Evolutionary conservation across 2,797 vertebrate species (phyloP), one percentile per base, ranked within the genome.

Genomic region (Anisognathus igniventris): DNA sequence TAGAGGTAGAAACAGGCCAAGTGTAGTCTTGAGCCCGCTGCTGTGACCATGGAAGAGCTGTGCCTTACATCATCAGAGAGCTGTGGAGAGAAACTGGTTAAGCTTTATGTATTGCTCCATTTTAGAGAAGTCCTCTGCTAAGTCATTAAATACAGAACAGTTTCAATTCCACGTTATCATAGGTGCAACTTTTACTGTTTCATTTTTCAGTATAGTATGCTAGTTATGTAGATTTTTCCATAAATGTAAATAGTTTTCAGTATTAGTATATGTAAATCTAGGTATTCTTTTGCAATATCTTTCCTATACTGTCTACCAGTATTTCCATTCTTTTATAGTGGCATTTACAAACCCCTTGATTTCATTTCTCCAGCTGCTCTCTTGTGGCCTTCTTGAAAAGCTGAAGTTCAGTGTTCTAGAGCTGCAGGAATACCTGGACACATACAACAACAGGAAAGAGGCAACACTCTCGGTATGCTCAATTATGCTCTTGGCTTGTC

Each of bases 321-420:
- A 77, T 60, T 85, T 85, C 42, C 61, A 14, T 75, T 83, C 17
- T 68, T 92, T 72, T 56, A 16, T 83, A 81, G 47, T 75, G 31
- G 62, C 27, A 53, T 73, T 96, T 88, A 86, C 37, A 74, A 22
- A 37, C 24, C 28, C 88, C 95, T 86, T 86, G 24, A 94, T 95
- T 95, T 96, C 8, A 70, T 96, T 61, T 95, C 93, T 98, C 54
- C 94, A 99, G 99, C 98, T 99, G 75, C 98, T 99, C 79, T 99
- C 99, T 67, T 99, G 99, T 87, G 99, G 99, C 78, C 99, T 99
- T 88, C 98, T 99, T 90, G 99, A 99, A 90, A 99, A 99, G 97
- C 98, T 99, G 97, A 99, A 99, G 97, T 99, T 99, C 97, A 99
- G 99, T 92, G 99, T 99, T 9, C 96, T 99, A 93, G 99, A 99